Evolutionary conservation across 2,113 vertebrate genomes (phyloP).

Genomic region (Hippoglossus stenolepis): DNA sequence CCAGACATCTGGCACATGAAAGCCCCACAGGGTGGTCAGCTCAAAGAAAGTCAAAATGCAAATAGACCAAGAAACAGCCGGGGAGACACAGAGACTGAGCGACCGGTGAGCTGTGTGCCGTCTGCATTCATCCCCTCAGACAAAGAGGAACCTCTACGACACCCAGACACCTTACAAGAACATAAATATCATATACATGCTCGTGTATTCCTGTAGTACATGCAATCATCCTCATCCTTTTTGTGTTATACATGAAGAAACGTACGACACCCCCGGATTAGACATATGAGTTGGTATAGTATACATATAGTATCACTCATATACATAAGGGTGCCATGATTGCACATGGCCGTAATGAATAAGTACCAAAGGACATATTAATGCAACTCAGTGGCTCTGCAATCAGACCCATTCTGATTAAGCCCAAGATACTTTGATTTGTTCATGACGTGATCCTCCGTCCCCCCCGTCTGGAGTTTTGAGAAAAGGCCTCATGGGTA

Average conservation of each 20-base stretch:
- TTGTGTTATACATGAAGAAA: not conserved
- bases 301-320: not conserved
- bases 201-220: not conserved
- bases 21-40: slow-evolving; percentile 70
- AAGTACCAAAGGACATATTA: slow-evolving; percentile 65
- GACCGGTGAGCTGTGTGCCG: not conserved
- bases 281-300: too few relatives aligned
- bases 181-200: not conserved
- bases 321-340: slow-evolving; percentile 10
- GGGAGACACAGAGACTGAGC: not conserved
- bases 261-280: not conserved
- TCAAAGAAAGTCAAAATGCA: slow-evolving; percentile 45
- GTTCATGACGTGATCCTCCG: not conserved
- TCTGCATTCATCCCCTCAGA: not conserved
- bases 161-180: not conserved
- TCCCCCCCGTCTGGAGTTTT: slow-evolving; percentile 28
- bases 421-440: not conserved
- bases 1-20: slow-evolving; percentile 75
- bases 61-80: not conserved
- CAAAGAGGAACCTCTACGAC: not conserved
- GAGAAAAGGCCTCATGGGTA: not conserved
- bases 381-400: too few relatives aligned
- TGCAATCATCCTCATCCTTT: not conserved
- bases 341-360: slow-evolving; percentile 65
- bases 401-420: not conserved